These are phyloP conservation scores for Meteorus colon DNA, from an alignment of 2,888 invertebrate species.

Conservation along the genomic window DNA sequence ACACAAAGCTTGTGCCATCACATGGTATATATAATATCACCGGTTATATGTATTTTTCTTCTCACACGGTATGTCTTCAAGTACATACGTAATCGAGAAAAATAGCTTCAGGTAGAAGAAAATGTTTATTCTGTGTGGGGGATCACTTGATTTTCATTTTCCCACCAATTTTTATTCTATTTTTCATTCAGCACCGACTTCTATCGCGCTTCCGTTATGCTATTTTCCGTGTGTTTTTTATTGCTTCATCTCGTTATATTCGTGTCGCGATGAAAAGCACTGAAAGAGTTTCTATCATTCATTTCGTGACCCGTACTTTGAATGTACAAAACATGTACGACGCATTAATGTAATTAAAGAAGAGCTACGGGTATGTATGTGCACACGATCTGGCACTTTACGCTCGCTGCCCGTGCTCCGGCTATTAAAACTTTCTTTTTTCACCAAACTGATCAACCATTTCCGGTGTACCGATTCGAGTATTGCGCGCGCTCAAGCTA, in stretches of 20 bases:
- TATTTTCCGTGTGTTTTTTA: conserved; percentile 1
- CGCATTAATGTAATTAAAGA: conserved; percentile 59
- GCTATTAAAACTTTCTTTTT: conserved; percentile 60
- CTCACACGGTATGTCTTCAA: neutral
- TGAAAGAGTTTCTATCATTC: conserved; percentile 48
- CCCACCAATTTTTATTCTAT: neutral
- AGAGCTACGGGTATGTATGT: conserved; percentile 36
- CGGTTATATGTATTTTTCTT: conserved; percentile 4
- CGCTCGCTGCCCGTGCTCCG: conserved; percentile 57
- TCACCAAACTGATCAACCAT: conserved; percentile 47
- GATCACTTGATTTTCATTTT: neutral
- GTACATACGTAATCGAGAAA: conserved; percentile 10
- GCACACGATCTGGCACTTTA: conserved; percentile 52
- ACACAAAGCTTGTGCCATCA: conserved; percentile 23
- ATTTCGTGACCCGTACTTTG: conserved; percentile 44
- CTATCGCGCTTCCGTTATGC: conserved; percentile 29
- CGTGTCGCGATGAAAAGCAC: conserved; percentile 19
- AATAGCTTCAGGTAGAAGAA: neutral
- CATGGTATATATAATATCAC: neutral
- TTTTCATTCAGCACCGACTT: neutral
- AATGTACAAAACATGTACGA: conserved; percentile 24
- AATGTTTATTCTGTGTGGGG: neutral
- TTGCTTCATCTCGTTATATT: conserved; percentile 23
- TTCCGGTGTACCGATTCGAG: conserved; percentile 18
- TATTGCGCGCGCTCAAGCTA: neutral